phyloP scores from a whole-genome alignment of 2,797 vertebrate genomes.

The Sebastes miniatus region DNA sequence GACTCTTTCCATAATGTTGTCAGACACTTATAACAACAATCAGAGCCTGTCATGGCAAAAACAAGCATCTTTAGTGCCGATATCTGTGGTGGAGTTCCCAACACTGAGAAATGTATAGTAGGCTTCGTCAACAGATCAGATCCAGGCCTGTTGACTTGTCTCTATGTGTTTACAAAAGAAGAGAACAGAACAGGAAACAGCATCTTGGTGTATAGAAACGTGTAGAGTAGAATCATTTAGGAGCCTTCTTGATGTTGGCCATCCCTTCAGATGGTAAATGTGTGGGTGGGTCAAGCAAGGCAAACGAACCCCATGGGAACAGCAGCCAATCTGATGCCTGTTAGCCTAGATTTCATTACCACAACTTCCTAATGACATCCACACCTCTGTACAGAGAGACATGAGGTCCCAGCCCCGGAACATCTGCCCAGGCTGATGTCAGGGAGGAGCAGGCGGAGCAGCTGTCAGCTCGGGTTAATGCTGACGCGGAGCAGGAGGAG shows the following conservation, averaged over 20 bases:
- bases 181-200: not conserved
- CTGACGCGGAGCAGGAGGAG: slow-evolving; percentile 38
- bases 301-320: not conserved
- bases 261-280: not conserved
- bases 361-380: slow-evolving; percentile 42
- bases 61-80: accelerated
- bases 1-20: no score
- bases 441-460: slow-evolving; percentile 27
- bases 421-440: slow-evolving; percentile 52
- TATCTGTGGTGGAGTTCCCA: no score
- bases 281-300: slow-evolving; percentile 2
- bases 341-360: slow-evolving; percentile 29
- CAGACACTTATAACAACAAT: no score
- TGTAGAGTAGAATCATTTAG: not conserved
- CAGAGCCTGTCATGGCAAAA: no score
- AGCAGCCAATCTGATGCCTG: slow-evolving; percentile 19
- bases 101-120: no score
- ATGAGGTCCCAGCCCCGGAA: slow-evolving; percentile 15
- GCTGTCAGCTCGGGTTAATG: slow-evolving; percentile 52
- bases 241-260: not conserved
- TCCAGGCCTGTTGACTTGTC: no score
- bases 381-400: slow-evolving; percentile 1
- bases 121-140: no score
- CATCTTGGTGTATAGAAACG: not conserved
- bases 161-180: no score